Conservation (phyloP, 2,797 vertebrate species). For the Acanthurus leucopareius region DNA sequence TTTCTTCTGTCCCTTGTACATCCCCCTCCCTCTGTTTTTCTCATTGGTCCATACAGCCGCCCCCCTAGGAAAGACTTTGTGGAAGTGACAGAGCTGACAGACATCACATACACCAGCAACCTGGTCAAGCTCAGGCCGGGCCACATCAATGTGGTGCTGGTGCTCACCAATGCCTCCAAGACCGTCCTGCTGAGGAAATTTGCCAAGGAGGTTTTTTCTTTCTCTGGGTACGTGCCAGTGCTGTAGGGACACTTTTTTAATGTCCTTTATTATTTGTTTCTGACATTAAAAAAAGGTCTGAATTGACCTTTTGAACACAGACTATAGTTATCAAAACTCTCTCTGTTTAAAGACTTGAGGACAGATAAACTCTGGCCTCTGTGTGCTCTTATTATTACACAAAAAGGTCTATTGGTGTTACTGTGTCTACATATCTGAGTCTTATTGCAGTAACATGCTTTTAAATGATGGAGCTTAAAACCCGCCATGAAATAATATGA, state of each 20-base stretch:
- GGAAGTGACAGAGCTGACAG: conserved; percentile 95
- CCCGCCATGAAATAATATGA: neutral
- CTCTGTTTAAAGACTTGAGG: no score
- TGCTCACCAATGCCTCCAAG: conserved; percentile 92
- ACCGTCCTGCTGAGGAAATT: conserved; percentile 93
- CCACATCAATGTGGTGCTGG: conserved; percentile 95
- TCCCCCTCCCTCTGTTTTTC: neutral
- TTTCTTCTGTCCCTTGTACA: no score
- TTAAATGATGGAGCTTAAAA: neutral
- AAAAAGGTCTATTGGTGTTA: no score
- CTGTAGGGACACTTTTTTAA: no score
- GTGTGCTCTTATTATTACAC: no score
- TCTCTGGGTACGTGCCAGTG: conserved; percentile 89
- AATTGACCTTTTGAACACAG: no score
- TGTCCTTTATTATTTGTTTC: no score
- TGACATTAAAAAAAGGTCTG: no score
- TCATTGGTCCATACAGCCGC: conserved; percentile 74
- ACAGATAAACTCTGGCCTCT: no score
- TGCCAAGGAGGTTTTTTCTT: conserved; percentile 94
- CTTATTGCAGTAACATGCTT: no score
- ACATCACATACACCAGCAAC: conserved; percentile 95
- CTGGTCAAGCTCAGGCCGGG: conserved; percentile 93
- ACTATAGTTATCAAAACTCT: no score
- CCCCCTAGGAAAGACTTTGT: conserved; percentile 94
- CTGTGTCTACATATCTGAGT: no score